Evolutionary conservation across 1,140 invertebrate genomes (phyloP).

Genomic region (Elymnias hypermnestra): DNA sequence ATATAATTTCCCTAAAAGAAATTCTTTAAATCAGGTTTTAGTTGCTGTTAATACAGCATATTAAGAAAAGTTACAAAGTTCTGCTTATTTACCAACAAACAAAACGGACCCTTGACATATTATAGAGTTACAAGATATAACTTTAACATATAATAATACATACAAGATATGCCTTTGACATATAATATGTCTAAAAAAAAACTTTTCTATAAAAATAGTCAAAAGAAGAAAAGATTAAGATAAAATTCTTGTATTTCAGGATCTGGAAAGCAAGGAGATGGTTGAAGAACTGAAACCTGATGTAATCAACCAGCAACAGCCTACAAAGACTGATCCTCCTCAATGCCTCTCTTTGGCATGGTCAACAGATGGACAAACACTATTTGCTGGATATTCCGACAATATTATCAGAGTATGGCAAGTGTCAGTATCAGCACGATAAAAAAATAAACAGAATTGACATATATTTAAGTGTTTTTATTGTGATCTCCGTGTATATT

Average conservation of each 20-base stretch:
- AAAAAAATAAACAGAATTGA: conserved; percentile 76
- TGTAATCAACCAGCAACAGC: conserved; percentile 83
- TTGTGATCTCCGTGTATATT: conserved; percentile 42
- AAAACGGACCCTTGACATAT: too few species aligned
- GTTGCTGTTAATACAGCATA: too few species aligned
- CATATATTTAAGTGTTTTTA: conserved; percentile 39
- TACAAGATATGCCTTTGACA: too few species aligned
- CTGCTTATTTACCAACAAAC: background rate
- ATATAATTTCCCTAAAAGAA: too few species aligned
- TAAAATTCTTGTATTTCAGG: too few species aligned
- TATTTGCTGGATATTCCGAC: conserved; percentile 99
- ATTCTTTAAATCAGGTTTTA: too few species aligned
- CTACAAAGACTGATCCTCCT: conserved; percentile 91
- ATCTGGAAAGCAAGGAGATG: conserved; percentile 99
- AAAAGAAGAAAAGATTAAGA: too few species aligned
- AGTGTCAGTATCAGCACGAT: conserved; percentile 89
- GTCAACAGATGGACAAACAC: conserved; percentile 99
- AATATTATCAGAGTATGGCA: conserved; percentile 99
- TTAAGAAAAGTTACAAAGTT: too few species aligned
- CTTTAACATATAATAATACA: too few species aligned
- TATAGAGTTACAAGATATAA: too few species aligned
- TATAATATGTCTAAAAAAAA: too few species aligned
- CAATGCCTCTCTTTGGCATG: conserved; percentile 98
- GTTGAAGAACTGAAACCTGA: conserved; percentile 98
- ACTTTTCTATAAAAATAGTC: too few species aligned